Conservation (phyloP, 2,113 vertebrate species). For the Chauna torquata region DNA sequence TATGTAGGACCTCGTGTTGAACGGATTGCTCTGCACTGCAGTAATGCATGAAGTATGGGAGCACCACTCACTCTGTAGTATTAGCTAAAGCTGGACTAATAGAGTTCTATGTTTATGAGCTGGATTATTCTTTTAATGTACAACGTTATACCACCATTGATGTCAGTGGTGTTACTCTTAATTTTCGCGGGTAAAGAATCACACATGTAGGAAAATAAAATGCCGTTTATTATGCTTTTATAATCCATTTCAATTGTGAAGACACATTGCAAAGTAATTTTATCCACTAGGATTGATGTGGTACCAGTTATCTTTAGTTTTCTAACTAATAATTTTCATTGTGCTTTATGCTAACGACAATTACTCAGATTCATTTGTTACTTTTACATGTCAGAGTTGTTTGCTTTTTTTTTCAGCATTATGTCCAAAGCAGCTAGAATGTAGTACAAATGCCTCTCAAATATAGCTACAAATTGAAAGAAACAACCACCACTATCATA, state of each 20-base stretch:
- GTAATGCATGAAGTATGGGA: not conserved
- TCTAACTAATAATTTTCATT: not conserved
- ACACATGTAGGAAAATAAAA: not conserved
- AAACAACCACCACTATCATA: not conserved
- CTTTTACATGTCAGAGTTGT: not conserved
- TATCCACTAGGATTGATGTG: not conserved
- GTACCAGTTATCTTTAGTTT: not conserved
- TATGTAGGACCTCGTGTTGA: not conserved
- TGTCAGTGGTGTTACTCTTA: not conserved
- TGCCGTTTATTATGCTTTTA: rapidly evolving
- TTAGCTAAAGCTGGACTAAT: not conserved
- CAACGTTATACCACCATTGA: not conserved
- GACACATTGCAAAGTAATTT: not conserved
- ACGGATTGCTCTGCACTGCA: not conserved
- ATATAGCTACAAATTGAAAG: not conserved
- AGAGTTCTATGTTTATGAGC: not conserved
- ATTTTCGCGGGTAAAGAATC: not conserved
- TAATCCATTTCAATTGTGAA: not conserved
- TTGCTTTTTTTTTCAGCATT: not conserved
- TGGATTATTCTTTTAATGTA: not conserved
- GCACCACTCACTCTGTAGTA: not conserved
- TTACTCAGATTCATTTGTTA: not conserved
- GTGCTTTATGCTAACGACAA: not conserved
- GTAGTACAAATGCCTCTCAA: not conserved
- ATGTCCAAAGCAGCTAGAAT: not conserved